These are phyloP conservation scores for Pterois miles DNA, from an alignment of 2,797 vertebrate genomes.

Conservation along the genomic window DNA sequence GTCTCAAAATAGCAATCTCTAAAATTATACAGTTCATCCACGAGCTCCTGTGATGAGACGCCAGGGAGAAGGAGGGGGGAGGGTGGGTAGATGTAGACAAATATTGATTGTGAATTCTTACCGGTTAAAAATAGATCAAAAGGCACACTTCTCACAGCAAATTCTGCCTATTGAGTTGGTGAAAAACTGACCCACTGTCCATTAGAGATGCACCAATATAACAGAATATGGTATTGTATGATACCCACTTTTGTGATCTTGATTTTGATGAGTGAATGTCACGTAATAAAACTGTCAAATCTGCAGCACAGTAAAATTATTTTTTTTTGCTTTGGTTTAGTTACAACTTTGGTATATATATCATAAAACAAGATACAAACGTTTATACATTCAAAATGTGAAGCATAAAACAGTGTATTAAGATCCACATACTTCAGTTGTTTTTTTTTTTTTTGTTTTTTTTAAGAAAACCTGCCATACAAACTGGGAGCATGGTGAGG, in stretches of 20 bases:
- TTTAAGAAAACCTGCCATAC: background rate
- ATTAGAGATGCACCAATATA: background rate
- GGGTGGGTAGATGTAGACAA: background rate
- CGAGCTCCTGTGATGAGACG: constrained; percentile 81
- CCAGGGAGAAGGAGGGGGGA: background rate
- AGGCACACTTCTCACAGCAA: background rate
- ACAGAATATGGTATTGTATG: background rate
- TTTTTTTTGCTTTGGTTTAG: background rate
- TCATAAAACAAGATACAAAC: background rate
- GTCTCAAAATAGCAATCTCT: constrained; percentile 91
- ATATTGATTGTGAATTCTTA: background rate
- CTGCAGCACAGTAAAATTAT: background rate
- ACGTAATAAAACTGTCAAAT: background rate
- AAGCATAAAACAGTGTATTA: background rate
- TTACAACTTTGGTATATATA: background rate
- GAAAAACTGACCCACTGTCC: background rate
- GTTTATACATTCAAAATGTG: background rate
- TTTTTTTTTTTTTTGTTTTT: background rate
- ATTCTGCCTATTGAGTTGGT: background rate
- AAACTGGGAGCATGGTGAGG: background rate
- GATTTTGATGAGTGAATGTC: background rate
- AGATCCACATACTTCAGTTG: background rate
- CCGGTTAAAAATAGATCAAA: constrained; percentile 8
- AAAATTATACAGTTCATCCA: constrained; percentile 88
- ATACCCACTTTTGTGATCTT: background rate